Base-by-base conservation (phyloP, 2,797 vertebrate species). In the Falco naumanni region DNA sequence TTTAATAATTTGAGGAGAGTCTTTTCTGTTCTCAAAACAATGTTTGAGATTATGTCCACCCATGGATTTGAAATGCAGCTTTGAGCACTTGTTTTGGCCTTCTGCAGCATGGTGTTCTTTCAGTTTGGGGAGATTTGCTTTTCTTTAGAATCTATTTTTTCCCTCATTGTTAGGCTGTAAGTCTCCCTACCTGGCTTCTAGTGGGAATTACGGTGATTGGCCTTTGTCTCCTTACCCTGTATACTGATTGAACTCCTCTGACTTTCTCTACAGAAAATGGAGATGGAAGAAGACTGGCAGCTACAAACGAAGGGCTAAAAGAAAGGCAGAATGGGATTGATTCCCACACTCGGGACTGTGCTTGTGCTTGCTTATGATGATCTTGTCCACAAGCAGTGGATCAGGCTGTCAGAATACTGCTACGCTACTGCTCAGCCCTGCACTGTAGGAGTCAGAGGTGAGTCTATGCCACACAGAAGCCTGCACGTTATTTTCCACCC, bases 351-450 rank as follows among this genome's bases (percentile, higher is more conserved):
- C 2, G 59, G 72, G 54, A 41, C 39, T 17, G 28, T 33, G 66
- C 47, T 14, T 43, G 47, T 48, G 3, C 41, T 11, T 10, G 2
- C 41, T 16, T 18, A 13, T 0, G 13, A 8, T 8, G 33, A 9
- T 28, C 54, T n/a, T 33, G 29, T 28, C 83, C 25, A 33, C n/a
- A 29, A 34, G 45, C 25, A 15, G 33, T 4, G 15, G 31, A 37
- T 76, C 41, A 28, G 45, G 1, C 39, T 65, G 75, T 41, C 64
- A 26, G 15, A 29, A 56, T 7, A 3, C 31, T 37, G 39, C 69
- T 22, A 3, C 10, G 0, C 34, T 47, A 2, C 28, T 0, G 12
- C 76, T 70, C 63, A n/a, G 76, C 69, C 51, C 57, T 28, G 26
- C 13, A 0, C 15, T 47, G 47, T 7, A 9, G 31, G 41, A 77